Percentiles rank a stretch among this genome's conserved stretches.
Evolutionary conservation across 2,888 invertebrate genomes (phyloP).

Genomic region (Megastigmus dorsalis): DNA sequence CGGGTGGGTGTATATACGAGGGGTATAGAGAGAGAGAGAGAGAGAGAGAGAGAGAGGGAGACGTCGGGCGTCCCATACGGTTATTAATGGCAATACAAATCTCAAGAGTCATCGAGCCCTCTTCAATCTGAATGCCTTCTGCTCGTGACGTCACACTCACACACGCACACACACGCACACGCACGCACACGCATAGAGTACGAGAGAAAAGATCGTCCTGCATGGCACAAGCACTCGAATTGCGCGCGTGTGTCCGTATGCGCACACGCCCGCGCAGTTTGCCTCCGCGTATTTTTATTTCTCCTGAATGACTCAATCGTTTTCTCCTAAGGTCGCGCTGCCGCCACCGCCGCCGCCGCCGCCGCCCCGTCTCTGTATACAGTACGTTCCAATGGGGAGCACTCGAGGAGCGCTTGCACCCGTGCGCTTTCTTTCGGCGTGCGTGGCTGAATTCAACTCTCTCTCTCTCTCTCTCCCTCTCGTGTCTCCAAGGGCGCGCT

Average conservation of each 20-base stretch:
- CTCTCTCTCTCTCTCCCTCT: constrained; percentile 33
- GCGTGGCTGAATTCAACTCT: constrained; percentile 20
- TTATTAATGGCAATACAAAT: constrained; percentile 75
- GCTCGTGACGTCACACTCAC: constrained; percentile 71
- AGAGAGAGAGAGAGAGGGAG: no score
- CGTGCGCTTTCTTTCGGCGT: constrained; percentile 49
- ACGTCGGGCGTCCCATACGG: constrained; percentile 55
- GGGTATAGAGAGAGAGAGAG: no score
- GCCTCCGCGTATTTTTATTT: constrained; percentile 71
- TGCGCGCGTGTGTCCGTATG: neutral
- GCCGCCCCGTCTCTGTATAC: neutral
- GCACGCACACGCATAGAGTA: no score
- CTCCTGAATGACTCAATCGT: constrained; percentile 73
- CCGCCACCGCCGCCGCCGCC: neutral
- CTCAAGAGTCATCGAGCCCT: constrained; percentile 74
- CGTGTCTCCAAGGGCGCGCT: constrained; percentile 29
- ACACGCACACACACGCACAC: no score
- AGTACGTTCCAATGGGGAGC: constrained; percentile 16
- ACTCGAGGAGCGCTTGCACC: constrained; percentile 48
- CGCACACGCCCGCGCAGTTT: constrained; percentile 18
- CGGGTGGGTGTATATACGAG: neutral
- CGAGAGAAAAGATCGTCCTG: constrained; percentile 32
- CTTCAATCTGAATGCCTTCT: constrained; percentile 75
- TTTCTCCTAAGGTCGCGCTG: constrained; percentile 60
- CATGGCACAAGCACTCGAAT: constrained; percentile 1